Evolutionary conservation across 2,888 invertebrate species (phyloP).

Genomic region (Calliphora vomitoria): DNA sequence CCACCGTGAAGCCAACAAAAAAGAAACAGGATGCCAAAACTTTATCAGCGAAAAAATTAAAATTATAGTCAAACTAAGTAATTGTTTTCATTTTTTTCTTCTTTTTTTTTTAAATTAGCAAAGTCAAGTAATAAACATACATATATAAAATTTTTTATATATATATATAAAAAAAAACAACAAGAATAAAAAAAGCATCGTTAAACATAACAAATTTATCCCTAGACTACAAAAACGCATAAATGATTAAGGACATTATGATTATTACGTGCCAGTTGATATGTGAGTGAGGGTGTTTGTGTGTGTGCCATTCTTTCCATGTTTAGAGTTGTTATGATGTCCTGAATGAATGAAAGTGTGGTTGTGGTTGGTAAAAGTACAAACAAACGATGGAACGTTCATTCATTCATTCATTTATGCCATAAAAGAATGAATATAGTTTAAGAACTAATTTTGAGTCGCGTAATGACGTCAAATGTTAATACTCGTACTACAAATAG

Average conservation of each 20-base stretch:
- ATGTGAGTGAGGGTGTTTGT: background rate
- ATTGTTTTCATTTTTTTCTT: constrained; percentile 26
- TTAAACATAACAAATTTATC: constrained; percentile 24
- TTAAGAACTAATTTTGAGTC: constrained; percentile 44
- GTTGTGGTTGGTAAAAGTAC: background rate
- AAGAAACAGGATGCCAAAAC: constrained; percentile 85
- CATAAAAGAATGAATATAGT: constrained; percentile 11
- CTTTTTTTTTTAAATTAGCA: constrained; percentile 31
- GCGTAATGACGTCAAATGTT: constrained; percentile 58
- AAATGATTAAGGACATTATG: constrained; percentile 63
- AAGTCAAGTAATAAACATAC: constrained; percentile 14
- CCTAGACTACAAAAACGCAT: constrained; percentile 26
- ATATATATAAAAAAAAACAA: constrained; percentile 11
- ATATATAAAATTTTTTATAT: constrained; percentile 20
- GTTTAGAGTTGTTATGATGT: background rate
- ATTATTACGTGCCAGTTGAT: constrained; percentile 58
- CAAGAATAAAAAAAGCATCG: constrained; percentile 13
- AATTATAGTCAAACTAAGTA: constrained; percentile 85
- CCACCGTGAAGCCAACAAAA: constrained; percentile 85
- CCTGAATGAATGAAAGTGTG: background rate
- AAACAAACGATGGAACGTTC: background rate
- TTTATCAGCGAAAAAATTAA: constrained; percentile 87
- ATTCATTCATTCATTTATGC: background rate
- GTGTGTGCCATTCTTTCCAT: background rate
- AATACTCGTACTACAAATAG: constrained; percentile 11